Conservation (phyloP, 2,797 vertebrate species). For the Tamandua tetradactyla region DNA sequence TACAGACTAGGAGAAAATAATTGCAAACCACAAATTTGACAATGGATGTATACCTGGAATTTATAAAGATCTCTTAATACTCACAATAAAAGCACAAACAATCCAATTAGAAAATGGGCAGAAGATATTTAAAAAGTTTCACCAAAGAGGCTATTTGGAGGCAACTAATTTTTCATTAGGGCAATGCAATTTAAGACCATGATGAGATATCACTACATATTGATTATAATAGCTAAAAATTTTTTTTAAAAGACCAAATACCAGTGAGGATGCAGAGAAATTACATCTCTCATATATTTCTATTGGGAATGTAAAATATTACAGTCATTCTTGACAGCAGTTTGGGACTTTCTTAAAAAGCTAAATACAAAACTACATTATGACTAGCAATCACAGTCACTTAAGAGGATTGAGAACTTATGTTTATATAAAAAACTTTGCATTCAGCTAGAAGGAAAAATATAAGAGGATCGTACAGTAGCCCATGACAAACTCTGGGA, state of each 20-base stretch:
- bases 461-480: too few species aligned
- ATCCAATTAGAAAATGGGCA: not conserved
- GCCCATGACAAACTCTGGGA: too few species aligned
- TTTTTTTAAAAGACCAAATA: not conserved
- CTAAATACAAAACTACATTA: not conserved
- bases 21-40: not conserved
- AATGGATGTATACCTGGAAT: not conserved
- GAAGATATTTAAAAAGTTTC: not conserved
- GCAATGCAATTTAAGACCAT: not conserved
- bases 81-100: not conserved
- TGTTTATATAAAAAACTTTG: too few species aligned
- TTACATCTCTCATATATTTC: not conserved
- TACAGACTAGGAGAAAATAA: not conserved
- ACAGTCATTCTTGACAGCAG: not conserved
- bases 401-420: not conserved
- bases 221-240: not conserved
- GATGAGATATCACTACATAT: not conserved
- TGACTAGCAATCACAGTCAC: not conserved
- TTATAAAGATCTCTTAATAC: not conserved
- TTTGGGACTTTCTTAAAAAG: not conserved
- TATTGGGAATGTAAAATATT: not conserved
- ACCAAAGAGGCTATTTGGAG: not conserved
- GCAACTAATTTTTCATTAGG: not conserved
- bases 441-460: too few species aligned
- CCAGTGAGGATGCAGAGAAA: not conserved